Evolutionary conservation across 2,113 vertebrate species (phyloP), one percentile per base, ranked within the genome.

Genomic region (Hippocampus abdominalis): DNA sequence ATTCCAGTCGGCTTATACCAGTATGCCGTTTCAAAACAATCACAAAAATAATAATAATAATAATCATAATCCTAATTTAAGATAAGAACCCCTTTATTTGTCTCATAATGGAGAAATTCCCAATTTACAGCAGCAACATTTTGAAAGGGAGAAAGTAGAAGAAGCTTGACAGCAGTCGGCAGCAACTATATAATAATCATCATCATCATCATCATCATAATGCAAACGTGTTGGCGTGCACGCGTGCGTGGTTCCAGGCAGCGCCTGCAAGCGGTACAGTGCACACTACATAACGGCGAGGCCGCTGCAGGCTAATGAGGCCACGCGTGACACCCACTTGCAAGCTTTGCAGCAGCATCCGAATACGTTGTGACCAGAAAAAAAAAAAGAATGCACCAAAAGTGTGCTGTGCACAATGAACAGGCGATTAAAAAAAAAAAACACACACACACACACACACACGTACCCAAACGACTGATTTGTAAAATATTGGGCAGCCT

Each of bases 191-290:
- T 0, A 4, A 4, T 32, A n/a, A 32, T 36, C 5, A 36, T 36
- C 4, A 36, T 36, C 32, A 36, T 36, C 32, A 36, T 36, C 32
- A 5, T 36, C 32, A 36, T 36, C 32, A 5, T 36, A 4, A 36
- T 36, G 1, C 32, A 36, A 36, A 5, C 32, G 36, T 23, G 32
- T 12, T 42, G 21, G 10, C 21, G 32, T 62, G 39, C 36, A 62
- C 10, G 10, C 21, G 32, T 62, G 39, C 36, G 39, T 57, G 76
- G 82, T 75, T 75, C 69, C 74, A 77, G 74, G 74, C 78, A 44
- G 56, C 69, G 82, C 81, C 85, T 86, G 74, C 63, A 0, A 84
- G 82, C 80, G 66, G 57, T 79, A 64, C 78, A 73, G 70, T 60
- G 82, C 80, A 73, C 69, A 71, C 75, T 73, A 83, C 46, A 49